Evolutionary conservation across 2,888 invertebrate genomes (phyloP).

Genomic region (Lypha dubia): DNA sequence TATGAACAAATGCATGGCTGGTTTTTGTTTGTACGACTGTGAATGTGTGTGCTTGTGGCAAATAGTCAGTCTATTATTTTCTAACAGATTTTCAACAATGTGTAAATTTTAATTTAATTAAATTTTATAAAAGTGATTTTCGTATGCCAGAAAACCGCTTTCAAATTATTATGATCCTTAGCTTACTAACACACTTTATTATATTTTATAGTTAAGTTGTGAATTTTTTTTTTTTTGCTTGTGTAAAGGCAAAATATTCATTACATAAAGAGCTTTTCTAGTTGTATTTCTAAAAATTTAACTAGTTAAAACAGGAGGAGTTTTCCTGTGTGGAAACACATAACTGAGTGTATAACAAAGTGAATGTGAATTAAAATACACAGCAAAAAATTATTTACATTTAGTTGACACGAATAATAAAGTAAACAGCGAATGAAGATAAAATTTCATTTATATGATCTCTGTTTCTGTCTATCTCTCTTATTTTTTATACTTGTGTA

Average conservation of each 20-base stretch:
- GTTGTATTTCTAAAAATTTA: slow-evolving; percentile 1
- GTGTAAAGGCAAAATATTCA: not conserved
- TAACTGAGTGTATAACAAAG: not conserved
- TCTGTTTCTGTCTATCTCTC: too few species aligned
- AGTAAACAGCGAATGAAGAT: too few species aligned
- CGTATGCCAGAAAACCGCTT: slow-evolving; percentile 49
- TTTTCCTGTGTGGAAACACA: too few species aligned
- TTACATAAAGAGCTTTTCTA: not conserved
- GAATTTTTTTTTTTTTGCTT: too few species aligned
- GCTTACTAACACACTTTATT: not conserved
- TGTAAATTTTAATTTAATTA: slow-evolving; percentile 70
- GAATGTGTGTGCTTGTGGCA: not conserved
- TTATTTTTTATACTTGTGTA: too few species aligned
- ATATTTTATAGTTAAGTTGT: too few species aligned
- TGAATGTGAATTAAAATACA: too few species aligned
- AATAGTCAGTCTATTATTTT: slow-evolving; percentile 32
- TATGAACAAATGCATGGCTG: not conserved
- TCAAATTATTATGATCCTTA: slow-evolving; percentile 44
- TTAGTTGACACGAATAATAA: too few species aligned
- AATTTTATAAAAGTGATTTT: slow-evolving; percentile 50
- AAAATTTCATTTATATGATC: too few species aligned
- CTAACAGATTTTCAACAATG: slow-evolving; percentile 44
- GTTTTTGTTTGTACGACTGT: too few species aligned
- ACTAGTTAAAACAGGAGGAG: too few species aligned
- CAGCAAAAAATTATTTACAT: too few species aligned